These are phyloP conservation scores for Amblyraja radiata DNA, from an alignment of 2,797 vertebrate species.

Conservation along the genomic window DNA sequence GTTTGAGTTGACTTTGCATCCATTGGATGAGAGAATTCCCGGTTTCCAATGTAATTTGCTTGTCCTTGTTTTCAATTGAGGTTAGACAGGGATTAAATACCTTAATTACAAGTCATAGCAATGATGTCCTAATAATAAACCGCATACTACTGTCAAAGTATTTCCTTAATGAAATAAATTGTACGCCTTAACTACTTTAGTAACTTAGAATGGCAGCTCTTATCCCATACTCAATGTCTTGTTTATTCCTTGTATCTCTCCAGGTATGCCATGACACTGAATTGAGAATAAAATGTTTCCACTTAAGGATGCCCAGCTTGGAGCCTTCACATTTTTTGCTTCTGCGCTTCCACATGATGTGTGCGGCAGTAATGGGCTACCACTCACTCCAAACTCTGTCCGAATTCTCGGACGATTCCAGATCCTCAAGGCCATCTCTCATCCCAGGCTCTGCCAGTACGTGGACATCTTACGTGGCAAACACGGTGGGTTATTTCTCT, in stretches of 20 bases:
- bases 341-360: slow-evolving; percentile 96
- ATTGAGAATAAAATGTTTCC: slow-evolving; percentile 66
- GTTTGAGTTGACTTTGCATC: not conserved
- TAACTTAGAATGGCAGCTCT: not conserved
- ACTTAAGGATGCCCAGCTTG: slow-evolving; percentile 80
- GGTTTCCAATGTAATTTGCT: not conserved
- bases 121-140: too few species aligned
- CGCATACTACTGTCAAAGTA: not conserved
- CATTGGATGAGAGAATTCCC: not conserved
- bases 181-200: not conserved
- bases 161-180: not conserved
- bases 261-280: slow-evolving; percentile 28
- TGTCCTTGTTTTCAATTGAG: not conserved
- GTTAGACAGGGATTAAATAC: not conserved
- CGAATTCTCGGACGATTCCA: slow-evolving; percentile 97
- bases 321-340: slow-evolving; percentile 93
- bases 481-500: slow-evolving; percentile 67
- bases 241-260: not conserved
- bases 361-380: slow-evolving; percentile 94
- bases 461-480: slow-evolving; percentile 93
- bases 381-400: slow-evolving; percentile 95
- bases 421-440: slow-evolving; percentile 87
- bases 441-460: slow-evolving; percentile 91
- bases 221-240: not conserved
- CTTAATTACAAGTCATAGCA: not conserved